phyloP scores from a whole-genome alignment of 2,888 invertebrate species.

The Amphiduros pacificus region DNA sequence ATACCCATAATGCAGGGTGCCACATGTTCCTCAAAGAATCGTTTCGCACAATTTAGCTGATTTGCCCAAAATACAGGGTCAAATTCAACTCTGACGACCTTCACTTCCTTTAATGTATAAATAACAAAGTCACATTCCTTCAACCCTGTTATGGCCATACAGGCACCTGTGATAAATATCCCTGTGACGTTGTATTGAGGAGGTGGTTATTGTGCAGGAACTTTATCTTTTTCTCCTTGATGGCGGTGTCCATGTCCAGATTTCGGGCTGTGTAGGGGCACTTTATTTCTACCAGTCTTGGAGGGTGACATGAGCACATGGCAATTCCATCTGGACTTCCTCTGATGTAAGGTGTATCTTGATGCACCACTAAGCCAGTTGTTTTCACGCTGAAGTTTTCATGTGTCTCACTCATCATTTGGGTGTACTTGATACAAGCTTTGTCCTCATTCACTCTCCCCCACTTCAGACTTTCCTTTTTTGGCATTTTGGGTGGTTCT shows the following conservation, averaged over 20 bases:
- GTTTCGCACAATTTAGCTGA: not conserved
- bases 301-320: slow-evolving; percentile 17
- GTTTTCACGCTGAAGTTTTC: not conserved
- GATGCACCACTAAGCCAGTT: not conserved
- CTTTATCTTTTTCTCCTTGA: not conserved
- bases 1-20: not conserved
- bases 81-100: not conserved
- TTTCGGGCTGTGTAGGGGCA: slow-evolving; percentile 9
- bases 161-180: slow-evolving; percentile 18
- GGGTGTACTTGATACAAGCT: not conserved
- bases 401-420: not conserved
- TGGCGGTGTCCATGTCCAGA: too few species aligned
- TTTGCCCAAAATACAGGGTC: not conserved
- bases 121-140: slow-evolving; percentile 7
- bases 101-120: slow-evolving; percentile 6
- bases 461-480: not conserved
- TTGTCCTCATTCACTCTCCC: not conserved
- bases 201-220: too few species aligned
- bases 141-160: slow-evolving; percentile 6
- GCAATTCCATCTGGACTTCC: slow-evolving; percentile 20
- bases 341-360: slow-evolving; percentile 6
- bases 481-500: not conserved
- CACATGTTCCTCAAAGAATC: not conserved
- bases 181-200: too few species aligned
- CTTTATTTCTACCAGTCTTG: slow-evolving; percentile 16